Percentiles rank a stretch among this genome's conserved stretches.
These are phyloP conservation scores for Araneus ventricosus DNA, from an alignment of 1,140 invertebrate species.

Conservation along the genomic window DNA sequence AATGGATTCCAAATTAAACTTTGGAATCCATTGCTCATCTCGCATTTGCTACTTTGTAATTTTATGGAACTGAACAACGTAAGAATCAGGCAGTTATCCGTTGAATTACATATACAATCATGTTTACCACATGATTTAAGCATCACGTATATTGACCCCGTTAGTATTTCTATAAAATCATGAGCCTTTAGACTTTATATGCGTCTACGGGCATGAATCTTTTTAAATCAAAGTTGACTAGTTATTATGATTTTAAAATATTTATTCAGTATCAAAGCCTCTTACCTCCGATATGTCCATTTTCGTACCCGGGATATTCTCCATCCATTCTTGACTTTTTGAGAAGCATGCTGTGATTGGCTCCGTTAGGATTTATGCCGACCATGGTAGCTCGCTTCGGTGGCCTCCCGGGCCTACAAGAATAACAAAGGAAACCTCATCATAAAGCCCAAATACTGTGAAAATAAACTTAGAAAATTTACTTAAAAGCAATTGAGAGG, in stretches of 20 bases:
- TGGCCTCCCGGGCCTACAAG: constrained; percentile 97
- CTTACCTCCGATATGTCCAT: constrained; percentile 92
- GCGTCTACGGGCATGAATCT: background rate
- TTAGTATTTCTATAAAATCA: no score
- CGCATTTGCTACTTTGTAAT: no score
- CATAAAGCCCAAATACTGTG: background rate
- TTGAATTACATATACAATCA: no score
- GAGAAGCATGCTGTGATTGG: constrained; percentile 82
- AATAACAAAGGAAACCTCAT: constrained; percentile 67
- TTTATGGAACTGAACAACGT: no score
- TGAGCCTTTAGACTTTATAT: background rate
- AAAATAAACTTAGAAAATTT: no score
- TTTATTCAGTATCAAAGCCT: background rate
- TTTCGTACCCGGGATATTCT: constrained; percentile 90
- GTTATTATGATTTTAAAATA: background rate
- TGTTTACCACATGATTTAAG: no score
- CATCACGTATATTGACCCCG: no score
- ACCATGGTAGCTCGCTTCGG: constrained; percentile 94
- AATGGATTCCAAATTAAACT: no score
- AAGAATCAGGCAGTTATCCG: no score
- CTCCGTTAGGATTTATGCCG: constrained; percentile 91
- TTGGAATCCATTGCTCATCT: no score
- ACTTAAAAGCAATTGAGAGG: no score
- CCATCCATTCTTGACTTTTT: constrained; percentile 96
- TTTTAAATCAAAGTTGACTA: background rate